Percentiles rank a stretch among this genome's conserved stretches.
Evolutionary conservation across 2,797 vertebrate genomes (phyloP).

Genomic region (Silurus lanzhouensis): DNA sequence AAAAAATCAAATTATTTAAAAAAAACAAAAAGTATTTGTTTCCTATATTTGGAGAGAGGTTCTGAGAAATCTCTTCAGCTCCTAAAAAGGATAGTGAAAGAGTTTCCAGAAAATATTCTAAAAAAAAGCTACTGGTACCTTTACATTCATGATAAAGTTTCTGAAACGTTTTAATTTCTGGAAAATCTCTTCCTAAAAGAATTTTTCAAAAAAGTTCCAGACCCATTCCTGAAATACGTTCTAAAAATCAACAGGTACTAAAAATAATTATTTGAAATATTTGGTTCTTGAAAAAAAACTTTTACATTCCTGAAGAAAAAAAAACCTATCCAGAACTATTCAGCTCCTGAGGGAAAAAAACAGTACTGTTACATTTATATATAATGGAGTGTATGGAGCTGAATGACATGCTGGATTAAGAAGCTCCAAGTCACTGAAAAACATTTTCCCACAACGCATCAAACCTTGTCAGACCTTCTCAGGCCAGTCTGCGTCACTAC

Average conservation of each 20-base stretch:
- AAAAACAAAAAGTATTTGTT: no score
- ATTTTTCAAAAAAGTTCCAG: neutral
- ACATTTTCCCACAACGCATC: neutral
- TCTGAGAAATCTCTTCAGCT: no score
- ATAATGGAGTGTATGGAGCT: neutral
- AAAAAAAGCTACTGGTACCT: neutral
- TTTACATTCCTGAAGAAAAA: neutral
- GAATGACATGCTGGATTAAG: neutral
- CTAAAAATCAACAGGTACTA: neutral
- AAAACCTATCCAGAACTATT: neutral
- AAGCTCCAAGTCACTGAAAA: constrained; percentile 6
- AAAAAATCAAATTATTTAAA: no score
- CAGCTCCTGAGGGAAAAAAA: neutral
- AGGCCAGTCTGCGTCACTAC: neutral
- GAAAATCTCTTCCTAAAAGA: no score
- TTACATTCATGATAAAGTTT: neutral
- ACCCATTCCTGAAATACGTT: neutral
- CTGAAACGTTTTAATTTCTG: neutral
- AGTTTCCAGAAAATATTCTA: neutral
- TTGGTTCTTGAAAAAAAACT: neutral
- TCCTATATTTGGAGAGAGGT: no score
- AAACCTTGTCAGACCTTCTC: neutral
- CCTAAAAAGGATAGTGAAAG: no score
- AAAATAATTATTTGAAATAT: neutral
- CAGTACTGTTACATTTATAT: no score